Evolutionary conservation across 1,140 invertebrate species (phyloP).

Genomic region (Bactericera cockerelli): DNA sequence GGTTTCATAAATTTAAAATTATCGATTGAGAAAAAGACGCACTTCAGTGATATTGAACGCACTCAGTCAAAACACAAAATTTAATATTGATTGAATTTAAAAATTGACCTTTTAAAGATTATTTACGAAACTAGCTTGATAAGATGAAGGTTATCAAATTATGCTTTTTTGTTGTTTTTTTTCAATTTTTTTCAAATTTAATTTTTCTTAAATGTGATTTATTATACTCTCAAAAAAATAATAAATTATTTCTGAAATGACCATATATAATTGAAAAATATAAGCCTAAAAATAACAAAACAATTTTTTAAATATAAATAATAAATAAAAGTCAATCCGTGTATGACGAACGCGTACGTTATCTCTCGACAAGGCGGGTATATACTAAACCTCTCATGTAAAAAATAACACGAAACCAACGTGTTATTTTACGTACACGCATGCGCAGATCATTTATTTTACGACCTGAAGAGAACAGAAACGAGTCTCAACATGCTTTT

Average conservation of each 20-base stretch:
- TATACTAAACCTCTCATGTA: not conserved
- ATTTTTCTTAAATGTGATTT: not conserved
- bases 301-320: not conserved
- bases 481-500: not conserved
- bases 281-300: not conserved
- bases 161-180: not conserved
- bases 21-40: too few species aligned
- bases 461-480: not conserved
- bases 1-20: too few species aligned
- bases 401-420: slow-evolving; percentile 6
- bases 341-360: not conserved
- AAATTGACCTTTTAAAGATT: too few species aligned
- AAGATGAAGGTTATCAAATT: not conserved
- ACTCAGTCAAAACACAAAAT: too few species aligned
- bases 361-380: not conserved
- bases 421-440: not conserved
- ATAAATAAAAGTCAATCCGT: not conserved
- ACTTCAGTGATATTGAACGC: too few species aligned
- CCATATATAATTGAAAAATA: not conserved
- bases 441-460: slow-evolving; percentile 10
- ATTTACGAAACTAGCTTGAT: not conserved
- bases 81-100: too few species aligned
- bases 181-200: not conserved
- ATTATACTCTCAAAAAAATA: not conserved
- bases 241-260: not conserved